Evolutionary conservation across 1,140 invertebrate species (phyloP), one percentile per base, ranked within the genome.

Genomic region (Leptopilina clavipes): DNA sequence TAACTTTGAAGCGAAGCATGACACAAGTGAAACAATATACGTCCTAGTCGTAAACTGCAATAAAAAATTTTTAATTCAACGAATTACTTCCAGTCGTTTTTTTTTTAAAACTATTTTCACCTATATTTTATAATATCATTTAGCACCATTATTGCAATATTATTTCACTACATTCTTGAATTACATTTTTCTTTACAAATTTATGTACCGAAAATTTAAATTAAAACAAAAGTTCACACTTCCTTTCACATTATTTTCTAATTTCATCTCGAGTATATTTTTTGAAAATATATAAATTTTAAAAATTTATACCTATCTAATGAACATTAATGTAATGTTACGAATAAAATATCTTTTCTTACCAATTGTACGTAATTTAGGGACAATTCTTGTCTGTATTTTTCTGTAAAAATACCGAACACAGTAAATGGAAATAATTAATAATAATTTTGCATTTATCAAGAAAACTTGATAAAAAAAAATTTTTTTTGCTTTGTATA

Each of bases 1-100:
- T 83, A 88, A 86, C 86, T 83, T 76, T 84, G 79, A 89, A 88
- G 87, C 87, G 85, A 83, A 86, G 87, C 87, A 88, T 86, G 79
- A 83, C 75, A 80, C 71, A 65, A n/a, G 59, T 65, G 59, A 65
- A 65, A 65, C n/a, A 65, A 65, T 65, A 65, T 65, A 65, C 14
- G 59, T 31, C 25, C 59, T 65, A 65, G 59, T 31, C 25, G 59
- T 31, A 65, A 65, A 65, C 59, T 65, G 59, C 59, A 22, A 65
- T 65, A 31, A 52, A 52, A 31, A 65, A 31, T 31, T 65, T 65
- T 65, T 31, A n/a, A 65, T 22, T 25, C 19, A 18, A 65, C 25
- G 22, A 65, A 65, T 65, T 65, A 25, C 19, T 56, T 25, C 18
- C 56, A 59, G 56, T 5, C 59, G 11, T n/a, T 65, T 31, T 31